Conservation (phyloP, 2,113 vertebrate genomes). For the Paramisgurnus dabryanus region DNA sequence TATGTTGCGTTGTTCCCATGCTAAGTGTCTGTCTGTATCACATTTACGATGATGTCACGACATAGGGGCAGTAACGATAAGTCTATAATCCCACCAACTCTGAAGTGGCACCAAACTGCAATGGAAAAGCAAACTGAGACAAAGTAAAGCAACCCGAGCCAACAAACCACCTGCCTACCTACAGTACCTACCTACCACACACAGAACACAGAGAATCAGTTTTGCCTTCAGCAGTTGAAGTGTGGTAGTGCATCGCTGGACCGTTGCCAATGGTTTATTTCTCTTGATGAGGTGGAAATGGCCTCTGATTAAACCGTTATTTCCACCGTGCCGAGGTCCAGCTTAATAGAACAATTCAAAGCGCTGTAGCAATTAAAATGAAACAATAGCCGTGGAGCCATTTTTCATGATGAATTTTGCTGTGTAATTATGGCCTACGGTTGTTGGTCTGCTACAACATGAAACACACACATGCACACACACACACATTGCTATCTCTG, state of each 20-base stretch:
- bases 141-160: too few species aligned
- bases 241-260: conserved; percentile 12
- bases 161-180: neutral
- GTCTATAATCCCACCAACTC: too few species aligned
- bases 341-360: conserved; percentile 50
- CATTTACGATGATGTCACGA: too few species aligned
- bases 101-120: too few species aligned
- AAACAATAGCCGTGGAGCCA: conserved; percentile 41
- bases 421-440: conserved; percentile 23
- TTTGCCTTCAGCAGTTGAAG: conserved; percentile 4
- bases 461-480: neutral
- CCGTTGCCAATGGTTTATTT: conserved; percentile 27
- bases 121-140: too few species aligned
- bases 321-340: conserved; percentile 32
- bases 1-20: too few species aligned
- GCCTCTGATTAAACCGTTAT: conserved; percentile 49
- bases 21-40: too few species aligned
- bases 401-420: conserved; percentile 44
- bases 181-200: neutral
- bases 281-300: conserved; percentile 43
- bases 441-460: conserved; percentile 7
- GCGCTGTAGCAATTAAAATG: conserved; percentile 52
- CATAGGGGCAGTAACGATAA: too few species aligned
- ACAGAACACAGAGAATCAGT: neutral
- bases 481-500: conserved; percentile 1